These are phyloP conservation scores for Drosophila neutralis DNA, from an alignment of 2,888 invertebrate genomes.

Conservation along the genomic window DNA sequence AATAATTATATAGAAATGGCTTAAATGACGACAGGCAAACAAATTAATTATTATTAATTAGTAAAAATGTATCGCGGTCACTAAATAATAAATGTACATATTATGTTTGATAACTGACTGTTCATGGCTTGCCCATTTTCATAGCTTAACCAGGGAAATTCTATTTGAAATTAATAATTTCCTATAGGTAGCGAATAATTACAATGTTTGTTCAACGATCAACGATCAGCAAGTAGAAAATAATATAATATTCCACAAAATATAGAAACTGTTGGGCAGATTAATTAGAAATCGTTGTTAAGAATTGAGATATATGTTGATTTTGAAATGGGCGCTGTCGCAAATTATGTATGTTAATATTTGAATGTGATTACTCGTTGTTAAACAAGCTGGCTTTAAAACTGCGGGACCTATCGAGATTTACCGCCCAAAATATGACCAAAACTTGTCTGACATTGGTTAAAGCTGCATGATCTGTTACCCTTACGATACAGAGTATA, in stretches of 20 bases:
- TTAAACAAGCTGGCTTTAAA: not conserved
- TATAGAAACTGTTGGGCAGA: not conserved
- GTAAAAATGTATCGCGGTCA: constrained; percentile 4
- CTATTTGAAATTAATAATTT: not conserved
- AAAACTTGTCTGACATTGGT: not conserved
- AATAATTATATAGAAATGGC: not conserved
- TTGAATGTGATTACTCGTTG: not conserved
- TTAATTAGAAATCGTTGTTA: not conserved
- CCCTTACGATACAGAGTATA: not conserved
- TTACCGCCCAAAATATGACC: not conserved
- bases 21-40: not conserved
- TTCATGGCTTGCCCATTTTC: not conserved
- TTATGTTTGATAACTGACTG: not conserved
- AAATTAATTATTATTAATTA: not conserved
- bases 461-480: not conserved
- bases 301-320: not conserved
- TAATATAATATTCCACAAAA: not conserved
- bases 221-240: not conserved
- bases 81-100: constrained; percentile 1
- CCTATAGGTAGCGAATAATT: constrained; percentile 5
- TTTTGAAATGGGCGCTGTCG: not conserved
- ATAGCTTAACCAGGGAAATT: not conserved
- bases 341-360: not conserved
- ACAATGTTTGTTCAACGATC: not conserved
- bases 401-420: not conserved